Evolutionary conservation across 2,888 invertebrate species (phyloP).

Genomic region (Acrobasis repandana): DNA sequence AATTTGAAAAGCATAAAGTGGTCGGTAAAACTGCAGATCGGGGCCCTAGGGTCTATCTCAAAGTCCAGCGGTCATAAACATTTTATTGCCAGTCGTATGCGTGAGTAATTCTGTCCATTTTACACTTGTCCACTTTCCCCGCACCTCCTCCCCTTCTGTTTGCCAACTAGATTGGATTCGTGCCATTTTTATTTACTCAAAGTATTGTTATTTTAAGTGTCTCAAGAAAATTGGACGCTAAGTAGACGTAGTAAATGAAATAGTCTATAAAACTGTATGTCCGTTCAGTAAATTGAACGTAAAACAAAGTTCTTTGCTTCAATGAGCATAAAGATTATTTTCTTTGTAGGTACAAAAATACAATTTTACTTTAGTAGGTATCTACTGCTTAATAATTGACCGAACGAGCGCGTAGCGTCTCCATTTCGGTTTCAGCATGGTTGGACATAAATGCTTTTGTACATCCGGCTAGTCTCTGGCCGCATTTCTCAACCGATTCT

Average conservation of each 20-base stretch:
- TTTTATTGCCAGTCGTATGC: slow-evolving; percentile 68
- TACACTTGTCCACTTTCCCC: slow-evolving; percentile 41
- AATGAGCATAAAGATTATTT: slow-evolving; percentile 24
- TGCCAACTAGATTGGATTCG: slow-evolving; percentile 77
- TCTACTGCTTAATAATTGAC: too few relatives aligned
- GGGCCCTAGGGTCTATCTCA: slow-evolving; percentile 61
- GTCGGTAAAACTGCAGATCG: slow-evolving; percentile 58
- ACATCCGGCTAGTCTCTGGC: too few relatives aligned
- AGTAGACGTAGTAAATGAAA: slow-evolving; percentile 30
- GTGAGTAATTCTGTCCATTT: slow-evolving; percentile 52
- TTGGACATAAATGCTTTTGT: too few relatives aligned
- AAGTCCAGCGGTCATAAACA: slow-evolving; percentile 67
- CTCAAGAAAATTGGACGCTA: slow-evolving; percentile 42
- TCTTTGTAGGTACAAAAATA: not conserved
- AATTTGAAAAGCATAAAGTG: slow-evolving; percentile 78
- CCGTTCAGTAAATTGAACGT: slow-evolving; percentile 36
- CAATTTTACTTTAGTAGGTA: not conserved
- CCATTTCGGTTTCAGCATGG: too few relatives aligned
- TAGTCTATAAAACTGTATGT: slow-evolving; percentile 23
- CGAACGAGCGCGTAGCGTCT: too few relatives aligned
- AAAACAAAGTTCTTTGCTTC: slow-evolving; percentile 33
- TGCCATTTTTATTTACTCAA: slow-evolving; percentile 74
- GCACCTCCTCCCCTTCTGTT: slow-evolving; percentile 52
- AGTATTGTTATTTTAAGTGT: slow-evolving; percentile 60
- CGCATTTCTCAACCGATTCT: too few relatives aligned